A percentile compares a stretch with the other conserved stretches of the same genome.
Conservation (phyloP, 2,113 vertebrate genomes). For the Phylloscopus whistleri region DNA sequence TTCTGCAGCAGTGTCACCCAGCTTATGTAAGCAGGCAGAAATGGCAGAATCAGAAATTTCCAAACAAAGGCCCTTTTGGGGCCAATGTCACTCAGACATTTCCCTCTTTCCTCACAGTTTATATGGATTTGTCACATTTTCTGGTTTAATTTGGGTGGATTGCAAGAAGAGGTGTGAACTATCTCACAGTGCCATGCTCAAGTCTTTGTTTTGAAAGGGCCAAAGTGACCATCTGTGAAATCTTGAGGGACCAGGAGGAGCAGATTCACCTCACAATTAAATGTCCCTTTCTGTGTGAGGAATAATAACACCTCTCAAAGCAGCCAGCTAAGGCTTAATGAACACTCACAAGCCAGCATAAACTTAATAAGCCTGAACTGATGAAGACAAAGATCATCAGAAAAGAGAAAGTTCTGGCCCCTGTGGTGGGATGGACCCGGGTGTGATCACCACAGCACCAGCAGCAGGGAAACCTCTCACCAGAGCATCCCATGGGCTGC, state of each 20-base stretch:
- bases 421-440: accelerated
- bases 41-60: background rate
- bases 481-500: background rate
- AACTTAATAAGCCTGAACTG: background rate
- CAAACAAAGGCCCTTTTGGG: background rate
- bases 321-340: background rate
- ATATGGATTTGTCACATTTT: background rate
- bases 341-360: background rate
- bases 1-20: background rate
- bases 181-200: background rate
- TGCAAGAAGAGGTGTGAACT: background rate
- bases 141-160: background rate
- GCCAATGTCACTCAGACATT: background rate
- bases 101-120: background rate
- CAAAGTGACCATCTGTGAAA: background rate
- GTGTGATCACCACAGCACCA: background rate
- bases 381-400: background rate
- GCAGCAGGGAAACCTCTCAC: background rate
- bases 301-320: background rate
- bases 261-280: background rate
- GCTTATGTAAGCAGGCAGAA: background rate
- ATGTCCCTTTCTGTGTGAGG: accelerated
- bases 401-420: background rate
- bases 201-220: background rate
- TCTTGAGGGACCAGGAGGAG: background rate